phyloP scores from a whole-genome alignment of 2,113 vertebrate genomes.

The Rattus rattus region DNA sequence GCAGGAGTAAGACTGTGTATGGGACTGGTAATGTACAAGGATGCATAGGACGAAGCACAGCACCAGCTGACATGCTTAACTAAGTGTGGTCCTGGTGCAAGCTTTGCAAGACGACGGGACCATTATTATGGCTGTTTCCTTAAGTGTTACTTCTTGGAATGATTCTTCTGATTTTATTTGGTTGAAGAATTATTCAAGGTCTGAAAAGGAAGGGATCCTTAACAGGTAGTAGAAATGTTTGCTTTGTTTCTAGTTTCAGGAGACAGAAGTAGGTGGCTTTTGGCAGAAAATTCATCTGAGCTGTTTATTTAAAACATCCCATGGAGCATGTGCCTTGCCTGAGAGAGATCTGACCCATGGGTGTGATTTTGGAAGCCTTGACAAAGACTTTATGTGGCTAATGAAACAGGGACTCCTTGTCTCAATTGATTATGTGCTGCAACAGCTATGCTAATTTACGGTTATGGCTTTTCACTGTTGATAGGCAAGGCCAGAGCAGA shows the following conservation, averaged over 20 bases:
- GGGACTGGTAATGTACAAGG: not conserved
- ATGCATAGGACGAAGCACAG: not conserved
- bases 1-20: not conserved
- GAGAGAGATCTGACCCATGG: not conserved
- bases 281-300: constrained; percentile 19
- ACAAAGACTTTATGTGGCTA: not conserved
- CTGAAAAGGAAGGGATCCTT: constrained; percentile 5
- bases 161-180: constrained; percentile 22
- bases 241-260: constrained; percentile 45
- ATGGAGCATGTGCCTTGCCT: not conserved
- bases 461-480: not conserved
- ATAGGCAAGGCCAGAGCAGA: not conserved
- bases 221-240: constrained; percentile 2
- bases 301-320: constrained; percentile 29
- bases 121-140: not conserved
- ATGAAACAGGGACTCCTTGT: constrained; percentile 11
- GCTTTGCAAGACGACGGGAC: not conserved
- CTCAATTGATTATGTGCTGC: constrained; percentile 43
- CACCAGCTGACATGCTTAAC: not conserved
- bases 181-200: not conserved
- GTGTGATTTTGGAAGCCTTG: constrained; percentile 54
- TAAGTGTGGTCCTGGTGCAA: not conserved
- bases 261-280: not conserved
- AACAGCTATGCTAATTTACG: constrained; percentile 65
- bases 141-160: constrained; percentile 22